Conservation (phyloP, 35 echinoderm and acorn worm species). For the Apostichopus parvimensis region DNA sequence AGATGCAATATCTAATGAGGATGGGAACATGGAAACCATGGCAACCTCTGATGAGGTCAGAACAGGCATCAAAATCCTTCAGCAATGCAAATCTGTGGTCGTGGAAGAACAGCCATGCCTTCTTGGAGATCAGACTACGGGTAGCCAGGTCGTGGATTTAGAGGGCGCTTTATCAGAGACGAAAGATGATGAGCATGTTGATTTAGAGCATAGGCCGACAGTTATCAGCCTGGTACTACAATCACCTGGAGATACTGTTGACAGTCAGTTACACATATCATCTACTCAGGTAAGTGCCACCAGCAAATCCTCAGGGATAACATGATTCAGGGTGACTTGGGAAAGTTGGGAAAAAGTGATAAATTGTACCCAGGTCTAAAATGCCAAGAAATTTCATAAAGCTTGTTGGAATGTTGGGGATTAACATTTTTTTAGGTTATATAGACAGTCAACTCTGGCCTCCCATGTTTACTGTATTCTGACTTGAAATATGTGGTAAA, state of each 20-base stretch:
- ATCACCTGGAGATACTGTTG: slow-evolving; percentile 7
- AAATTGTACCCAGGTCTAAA: too few relatives aligned
- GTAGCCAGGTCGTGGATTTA: neutral
- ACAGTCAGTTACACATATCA: slow-evolving; percentile 24
- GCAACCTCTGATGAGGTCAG: slow-evolving; percentile 2
- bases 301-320: neutral
- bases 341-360: too few relatives aligned
- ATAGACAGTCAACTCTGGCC: too few relatives aligned
- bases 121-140: neutral
- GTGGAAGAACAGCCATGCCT: slow-evolving; percentile 17
- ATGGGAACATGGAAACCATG: slow-evolving; percentile 22
- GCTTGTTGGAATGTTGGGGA: too few relatives aligned
- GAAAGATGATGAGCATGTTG: slow-evolving; percentile 43
- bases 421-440: too few relatives aligned
- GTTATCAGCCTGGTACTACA: slow-evolving; percentile 20
- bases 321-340: too few relatives aligned
- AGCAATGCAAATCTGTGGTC: neutral
- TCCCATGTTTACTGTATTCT: too few relatives aligned
- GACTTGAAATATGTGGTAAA: too few relatives aligned
- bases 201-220: slow-evolving; percentile 1
- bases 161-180: slow-evolving; percentile 34
- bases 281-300: neutral
- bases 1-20: slow-evolving; percentile 1
- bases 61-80: slow-evolving; percentile 9
- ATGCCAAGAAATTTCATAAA: too few relatives aligned